These are phyloP conservation scores for Tragelaphus strepsiceros DNA, from an alignment of 2,113 vertebrate species.

Conservation along the genomic window DNA sequence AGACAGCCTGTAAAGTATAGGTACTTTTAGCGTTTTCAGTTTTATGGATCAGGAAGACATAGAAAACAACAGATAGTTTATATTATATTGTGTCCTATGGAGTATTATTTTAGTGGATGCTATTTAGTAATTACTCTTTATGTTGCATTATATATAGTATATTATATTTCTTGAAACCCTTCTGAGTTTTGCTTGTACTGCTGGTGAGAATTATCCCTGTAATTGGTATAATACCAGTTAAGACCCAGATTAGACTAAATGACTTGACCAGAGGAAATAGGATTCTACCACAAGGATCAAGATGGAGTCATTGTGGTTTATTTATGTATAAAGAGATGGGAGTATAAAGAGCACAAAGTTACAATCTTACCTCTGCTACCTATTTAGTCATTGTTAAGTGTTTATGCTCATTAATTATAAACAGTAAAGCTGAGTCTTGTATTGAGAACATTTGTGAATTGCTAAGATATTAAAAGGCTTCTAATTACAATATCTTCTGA, in stretches of 20 bases:
- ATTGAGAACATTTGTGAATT: constrained; percentile 22
- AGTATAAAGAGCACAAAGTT: neutral
- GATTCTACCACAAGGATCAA: neutral
- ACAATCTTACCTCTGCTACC: neutral
- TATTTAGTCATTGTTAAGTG: constrained; percentile 1
- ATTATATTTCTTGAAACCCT: neutral
- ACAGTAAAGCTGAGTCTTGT: neutral
- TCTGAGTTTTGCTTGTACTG: neutral
- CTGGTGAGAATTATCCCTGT: neutral
- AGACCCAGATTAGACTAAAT: neutral
- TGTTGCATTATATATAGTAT: neutral
- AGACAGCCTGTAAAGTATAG: neutral
- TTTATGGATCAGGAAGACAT: neutral
- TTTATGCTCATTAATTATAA: constrained; percentile 43
- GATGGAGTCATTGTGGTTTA: neutral
- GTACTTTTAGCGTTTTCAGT: neutral
- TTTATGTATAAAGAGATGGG: neutral
- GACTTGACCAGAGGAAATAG: neutral
- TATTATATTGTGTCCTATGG: neutral
- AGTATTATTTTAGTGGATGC: neutral
- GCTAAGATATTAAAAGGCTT: constrained; percentile 10
- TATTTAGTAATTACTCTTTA: neutral
- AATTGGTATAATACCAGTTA: neutral
- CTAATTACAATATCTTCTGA: constrained; percentile 27
- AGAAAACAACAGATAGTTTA: neutral